A percentile compares a stretch with the other conserved stretches of the same genome.
Evolutionary conservation across 2,113 vertebrate genomes (phyloP).

Genomic region (Lipotes vexillifer): DNA sequence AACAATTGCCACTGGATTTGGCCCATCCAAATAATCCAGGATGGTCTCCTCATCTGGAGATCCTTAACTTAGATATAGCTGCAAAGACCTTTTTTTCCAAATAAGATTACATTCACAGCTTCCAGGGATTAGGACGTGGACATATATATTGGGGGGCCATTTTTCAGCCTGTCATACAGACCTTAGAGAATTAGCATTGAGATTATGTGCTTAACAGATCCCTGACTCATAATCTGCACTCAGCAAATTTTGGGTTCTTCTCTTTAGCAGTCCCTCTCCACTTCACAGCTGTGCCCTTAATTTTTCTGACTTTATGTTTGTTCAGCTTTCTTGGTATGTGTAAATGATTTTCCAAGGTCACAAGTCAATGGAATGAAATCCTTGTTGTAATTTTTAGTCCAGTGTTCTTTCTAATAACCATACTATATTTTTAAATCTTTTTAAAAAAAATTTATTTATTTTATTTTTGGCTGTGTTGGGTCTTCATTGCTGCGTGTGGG

Average conservation of each 20-base stretch:
- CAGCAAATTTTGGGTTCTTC: background rate
- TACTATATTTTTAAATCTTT: background rate
- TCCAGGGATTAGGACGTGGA: background rate
- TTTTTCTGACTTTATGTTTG: background rate
- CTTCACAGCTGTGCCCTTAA: background rate
- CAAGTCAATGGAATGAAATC: background rate
- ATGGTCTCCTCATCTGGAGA: background rate
- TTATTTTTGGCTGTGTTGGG: no score
- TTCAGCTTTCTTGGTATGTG: background rate
- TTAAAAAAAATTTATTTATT: no score
- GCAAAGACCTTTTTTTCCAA: background rate
- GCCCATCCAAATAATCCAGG: background rate
- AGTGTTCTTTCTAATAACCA: background rate
- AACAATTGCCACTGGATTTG: background rate
- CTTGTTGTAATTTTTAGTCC: constrained; percentile 4
- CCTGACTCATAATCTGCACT: background rate
- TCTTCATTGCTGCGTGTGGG: no score
- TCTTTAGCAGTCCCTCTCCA: background rate
- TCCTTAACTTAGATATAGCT: background rate
- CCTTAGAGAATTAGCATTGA: background rate
- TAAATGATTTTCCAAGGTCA: background rate
- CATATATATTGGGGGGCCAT: background rate
- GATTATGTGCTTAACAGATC: background rate
- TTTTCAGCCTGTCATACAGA: background rate
- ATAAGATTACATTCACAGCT: background rate